Conservation (phyloP, 2,888 invertebrate species). For the Philhelius pedissequus region DNA sequence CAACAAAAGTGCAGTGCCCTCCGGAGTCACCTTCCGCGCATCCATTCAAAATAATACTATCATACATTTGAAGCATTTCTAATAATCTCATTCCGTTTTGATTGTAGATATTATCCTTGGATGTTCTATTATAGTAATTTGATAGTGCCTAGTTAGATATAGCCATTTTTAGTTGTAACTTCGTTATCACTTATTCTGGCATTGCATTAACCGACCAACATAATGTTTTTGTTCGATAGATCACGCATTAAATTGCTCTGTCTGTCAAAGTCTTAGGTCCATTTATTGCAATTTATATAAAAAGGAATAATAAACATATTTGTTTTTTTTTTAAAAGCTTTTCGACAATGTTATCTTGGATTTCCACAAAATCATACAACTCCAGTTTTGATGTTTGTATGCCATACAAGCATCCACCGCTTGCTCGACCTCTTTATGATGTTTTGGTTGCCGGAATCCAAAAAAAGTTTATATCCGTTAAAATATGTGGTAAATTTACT, state of each 20-base stretch:
- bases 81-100: background rate
- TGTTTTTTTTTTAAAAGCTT: background rate
- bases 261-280: background rate
- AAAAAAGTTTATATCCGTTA: too few relatives aligned
- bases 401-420: background rate
- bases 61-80: background rate
- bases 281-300: constrained; percentile 9
- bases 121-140: background rate
- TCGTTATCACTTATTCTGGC: background rate
- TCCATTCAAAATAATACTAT: background rate
- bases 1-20: background rate
- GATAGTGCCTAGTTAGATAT: background rate
- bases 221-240: background rate
- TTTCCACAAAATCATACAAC: background rate
- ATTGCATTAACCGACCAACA: background rate
- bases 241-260: background rate
- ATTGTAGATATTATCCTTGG: background rate
- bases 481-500: too few relatives aligned
- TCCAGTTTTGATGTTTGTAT: constrained; percentile 8
- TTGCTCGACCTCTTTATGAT: too few relatives aligned
- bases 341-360: background rate
- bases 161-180: background rate
- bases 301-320: background rate
- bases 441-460: too few relatives aligned
- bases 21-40: background rate